A percentile compares a stretch with the other conserved stretches of the same genome.
Conservation (phyloP, 1,140 invertebrate genomes). For the Pseudomyrmex concolor region DNA sequence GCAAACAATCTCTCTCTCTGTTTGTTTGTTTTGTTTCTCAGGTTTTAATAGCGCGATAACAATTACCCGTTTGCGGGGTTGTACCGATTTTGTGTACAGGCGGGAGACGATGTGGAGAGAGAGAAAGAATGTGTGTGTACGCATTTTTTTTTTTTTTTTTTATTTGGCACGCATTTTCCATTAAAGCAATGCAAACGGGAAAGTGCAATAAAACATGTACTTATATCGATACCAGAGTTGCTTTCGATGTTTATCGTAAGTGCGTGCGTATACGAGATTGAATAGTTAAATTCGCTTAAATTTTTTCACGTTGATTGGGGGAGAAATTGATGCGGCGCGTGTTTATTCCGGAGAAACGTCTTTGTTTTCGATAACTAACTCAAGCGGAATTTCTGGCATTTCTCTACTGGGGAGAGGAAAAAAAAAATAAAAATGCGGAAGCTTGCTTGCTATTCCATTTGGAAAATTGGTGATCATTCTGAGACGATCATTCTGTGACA, state of each 20-base stretch:
- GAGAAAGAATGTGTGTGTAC: too few relatives aligned
- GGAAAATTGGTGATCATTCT: too few relatives aligned
- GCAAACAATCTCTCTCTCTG: not conserved
- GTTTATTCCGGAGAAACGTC: not conserved
- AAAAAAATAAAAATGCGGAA: too few relatives aligned
- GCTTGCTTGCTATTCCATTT: too few relatives aligned
- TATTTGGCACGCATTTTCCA: conserved; percentile 40
- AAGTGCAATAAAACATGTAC: conserved; percentile 12
- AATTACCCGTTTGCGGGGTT: conserved; percentile 27
- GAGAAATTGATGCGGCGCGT: not conserved
- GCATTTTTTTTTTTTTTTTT: conserved; percentile 39
- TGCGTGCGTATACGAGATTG: conserved; percentile 7
- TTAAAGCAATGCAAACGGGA: conserved; percentile 49
- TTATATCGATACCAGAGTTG: conserved; percentile 42
- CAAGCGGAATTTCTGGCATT: too few relatives aligned
- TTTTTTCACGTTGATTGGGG: conserved; percentile 9
- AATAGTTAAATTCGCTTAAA: conserved; percentile 40
- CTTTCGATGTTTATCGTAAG: conserved; percentile 25
- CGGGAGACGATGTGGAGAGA: not conserved
- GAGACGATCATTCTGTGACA: too few relatives aligned
- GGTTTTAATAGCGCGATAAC: conserved; percentile 29
- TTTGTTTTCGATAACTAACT: not conserved
- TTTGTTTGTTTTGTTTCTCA: conserved; percentile 20
- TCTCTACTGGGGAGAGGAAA: too few relatives aligned
- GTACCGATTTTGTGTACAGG: conserved; percentile 1